These are phyloP conservation scores for Oreochromis tanganicae DNA, from an alignment of 2,113 vertebrate species.

Conservation along the genomic window DNA sequence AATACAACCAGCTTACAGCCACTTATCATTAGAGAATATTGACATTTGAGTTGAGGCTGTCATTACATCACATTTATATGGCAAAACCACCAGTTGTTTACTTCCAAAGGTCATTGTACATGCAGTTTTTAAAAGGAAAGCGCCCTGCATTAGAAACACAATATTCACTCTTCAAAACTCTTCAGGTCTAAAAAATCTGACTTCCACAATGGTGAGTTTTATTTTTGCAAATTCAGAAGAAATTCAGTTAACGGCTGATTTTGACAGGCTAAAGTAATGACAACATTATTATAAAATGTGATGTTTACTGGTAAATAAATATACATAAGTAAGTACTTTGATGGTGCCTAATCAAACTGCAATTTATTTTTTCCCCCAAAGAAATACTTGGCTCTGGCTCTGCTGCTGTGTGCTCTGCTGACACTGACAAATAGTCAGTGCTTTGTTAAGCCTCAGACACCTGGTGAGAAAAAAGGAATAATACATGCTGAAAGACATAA, in stretches of 20 bases:
- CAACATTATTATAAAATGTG: not conserved
- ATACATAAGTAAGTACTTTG: not conserved
- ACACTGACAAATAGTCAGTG: conserved; percentile 2
- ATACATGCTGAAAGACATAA: not conserved
- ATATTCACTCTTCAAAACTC: not conserved
- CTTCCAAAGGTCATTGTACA: conserved; percentile 40
- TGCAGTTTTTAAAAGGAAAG: not conserved
- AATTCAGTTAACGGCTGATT: not conserved
- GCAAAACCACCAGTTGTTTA: not conserved
- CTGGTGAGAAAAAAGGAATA: not conserved
- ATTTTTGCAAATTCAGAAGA: not conserved
- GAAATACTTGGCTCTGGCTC: conserved; percentile 26
- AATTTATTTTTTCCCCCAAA: not conserved
- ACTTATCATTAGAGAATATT: not conserved
- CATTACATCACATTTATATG: not conserved
- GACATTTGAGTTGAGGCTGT: not conserved
- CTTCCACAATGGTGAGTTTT: conserved; percentile 46
- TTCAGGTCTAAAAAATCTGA: not conserved
- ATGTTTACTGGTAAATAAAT: not conserved
- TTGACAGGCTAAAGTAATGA: not conserved
- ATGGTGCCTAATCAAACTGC: not conserved
- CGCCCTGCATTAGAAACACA: accelerated
- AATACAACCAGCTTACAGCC: not conserved
- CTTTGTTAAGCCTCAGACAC: accelerated
- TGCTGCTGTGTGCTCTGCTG: conserved; percentile 36